A percentile compares a stretch with the other conserved stretches of the same genome.
Conservation (phyloP, 2,113 vertebrate genomes). For the Neoarius graeffei region DNA sequence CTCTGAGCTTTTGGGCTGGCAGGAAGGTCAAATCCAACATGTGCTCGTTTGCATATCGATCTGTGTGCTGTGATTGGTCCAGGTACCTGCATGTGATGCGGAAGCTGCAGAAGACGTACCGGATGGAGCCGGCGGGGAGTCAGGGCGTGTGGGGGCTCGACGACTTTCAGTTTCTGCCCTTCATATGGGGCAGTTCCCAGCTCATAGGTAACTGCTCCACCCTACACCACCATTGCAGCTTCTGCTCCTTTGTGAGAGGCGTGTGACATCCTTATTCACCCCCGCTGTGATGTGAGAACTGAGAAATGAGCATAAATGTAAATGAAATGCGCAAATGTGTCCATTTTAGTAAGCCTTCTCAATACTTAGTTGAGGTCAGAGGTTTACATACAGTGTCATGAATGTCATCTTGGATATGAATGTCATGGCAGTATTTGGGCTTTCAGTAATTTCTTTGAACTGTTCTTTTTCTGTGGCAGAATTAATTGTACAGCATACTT, state of each 20-base stretch:
- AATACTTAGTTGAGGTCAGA: not conserved
- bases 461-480: too few species aligned
- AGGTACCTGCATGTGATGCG: constrained; percentile 93
- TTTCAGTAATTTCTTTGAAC: too few species aligned
- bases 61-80: constrained; percentile 25
- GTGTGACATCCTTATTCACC: not conserved
- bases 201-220: constrained; percentile 77
- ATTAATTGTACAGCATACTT: too few species aligned
- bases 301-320: not conserved
- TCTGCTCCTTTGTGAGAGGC: not conserved
- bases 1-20: not conserved
- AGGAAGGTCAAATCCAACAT: not conserved
- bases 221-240: not conserved
- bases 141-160: constrained; percentile 98
- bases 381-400: too few species aligned
- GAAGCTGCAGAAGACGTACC: constrained; percentile 92
- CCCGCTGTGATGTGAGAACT: not conserved
- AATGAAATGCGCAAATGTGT: not conserved
- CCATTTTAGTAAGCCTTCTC: not conserved
- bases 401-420: too few species aligned
- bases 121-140: constrained; percentile 97
- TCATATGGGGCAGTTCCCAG: constrained; percentile 97
- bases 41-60: constrained; percentile 10
- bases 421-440: too few species aligned
- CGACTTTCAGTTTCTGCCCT: constrained; percentile 97